Evolutionary conservation across 1,140 invertebrate species (phyloP).

Genomic region (Notospermus geniculatus): DNA sequence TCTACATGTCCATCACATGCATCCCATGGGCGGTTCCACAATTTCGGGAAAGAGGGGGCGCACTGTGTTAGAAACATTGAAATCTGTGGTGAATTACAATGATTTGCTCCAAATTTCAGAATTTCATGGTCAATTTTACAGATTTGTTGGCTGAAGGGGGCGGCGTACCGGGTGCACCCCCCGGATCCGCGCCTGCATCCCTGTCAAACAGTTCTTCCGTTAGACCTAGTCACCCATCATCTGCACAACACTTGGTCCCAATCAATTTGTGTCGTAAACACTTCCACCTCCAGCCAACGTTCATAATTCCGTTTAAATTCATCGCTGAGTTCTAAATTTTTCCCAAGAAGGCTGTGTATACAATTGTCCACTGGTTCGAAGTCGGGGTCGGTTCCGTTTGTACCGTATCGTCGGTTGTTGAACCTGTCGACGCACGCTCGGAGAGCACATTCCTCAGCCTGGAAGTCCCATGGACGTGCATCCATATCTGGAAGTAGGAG

Average conservation of each 20-base stretch:
- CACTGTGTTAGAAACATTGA: too few relatives aligned
- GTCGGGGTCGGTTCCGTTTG: conserved; percentile 60
- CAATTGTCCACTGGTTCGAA: conserved; percentile 83
- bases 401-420: conserved; percentile 83
- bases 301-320: conserved; percentile 97
- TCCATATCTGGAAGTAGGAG: conserved; percentile 74
- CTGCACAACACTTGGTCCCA: conserved; percentile 62
- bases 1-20: too few relatives aligned
- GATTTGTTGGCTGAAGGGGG: too few relatives aligned
- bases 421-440: conserved; percentile 92
- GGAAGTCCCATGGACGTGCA: conserved; percentile 97
- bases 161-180: too few relatives aligned
- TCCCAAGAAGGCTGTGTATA: conserved; percentile 78
- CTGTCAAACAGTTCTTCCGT: too few relatives aligned
- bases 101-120: too few relatives aligned
- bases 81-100: too few relatives aligned
- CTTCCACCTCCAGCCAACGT: conserved; percentile 93
- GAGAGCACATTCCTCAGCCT: conserved; percentile 94
- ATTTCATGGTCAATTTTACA: too few relatives aligned
- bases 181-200: too few relatives aligned
- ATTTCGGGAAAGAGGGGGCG: too few relatives aligned
- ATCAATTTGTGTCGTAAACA: conserved; percentile 75
- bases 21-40: too few relatives aligned
- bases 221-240: conserved; percentile 4
- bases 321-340: conserved; percentile 75